Evolutionary conservation across 1,140 invertebrate species (phyloP).

Genomic region (Macrotrachela quadricornifera): DNA sequence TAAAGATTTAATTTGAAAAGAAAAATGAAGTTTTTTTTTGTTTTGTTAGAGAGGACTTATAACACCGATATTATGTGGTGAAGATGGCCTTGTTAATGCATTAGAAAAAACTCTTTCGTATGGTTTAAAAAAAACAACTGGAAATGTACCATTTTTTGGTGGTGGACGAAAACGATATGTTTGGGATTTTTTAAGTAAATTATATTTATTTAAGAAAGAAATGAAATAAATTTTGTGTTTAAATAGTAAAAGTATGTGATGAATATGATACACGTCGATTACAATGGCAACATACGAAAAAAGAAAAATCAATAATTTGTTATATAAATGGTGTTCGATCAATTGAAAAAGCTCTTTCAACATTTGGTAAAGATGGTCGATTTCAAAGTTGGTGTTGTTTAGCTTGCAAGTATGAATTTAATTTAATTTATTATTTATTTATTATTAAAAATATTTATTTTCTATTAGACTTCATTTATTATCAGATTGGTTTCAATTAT

Average conservation of each 20-base stretch:
- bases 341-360: no score
- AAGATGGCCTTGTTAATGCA: slow-evolving; percentile 69
- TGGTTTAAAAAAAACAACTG: slow-evolving; percentile 34
- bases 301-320: no score
- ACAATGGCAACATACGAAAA: no score
- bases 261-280: no score
- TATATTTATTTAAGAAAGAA: no score
- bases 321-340: no score
- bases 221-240: no score
- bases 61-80: slow-evolving; percentile 74
- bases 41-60: slow-evolving; percentile 41
- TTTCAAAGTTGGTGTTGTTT: slow-evolving; percentile 89
- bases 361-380: slow-evolving; percentile 74
- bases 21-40: not conserved
- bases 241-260: no score
- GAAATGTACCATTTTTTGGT: no score
- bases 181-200: slow-evolving; percentile 92
- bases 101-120: slow-evolving; percentile 78
- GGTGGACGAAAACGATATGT: slow-evolving; percentile 58
- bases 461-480: not conserved
- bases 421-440: no score
- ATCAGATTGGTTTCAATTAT: slow-evolving; percentile 2
- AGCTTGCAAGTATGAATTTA: slow-evolving; percentile 16
- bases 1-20: no score
- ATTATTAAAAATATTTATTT: no score